Base-by-base conservation (phyloP, 2,888 invertebrate genomes). In the Eustalomyia histrio region DNA sequence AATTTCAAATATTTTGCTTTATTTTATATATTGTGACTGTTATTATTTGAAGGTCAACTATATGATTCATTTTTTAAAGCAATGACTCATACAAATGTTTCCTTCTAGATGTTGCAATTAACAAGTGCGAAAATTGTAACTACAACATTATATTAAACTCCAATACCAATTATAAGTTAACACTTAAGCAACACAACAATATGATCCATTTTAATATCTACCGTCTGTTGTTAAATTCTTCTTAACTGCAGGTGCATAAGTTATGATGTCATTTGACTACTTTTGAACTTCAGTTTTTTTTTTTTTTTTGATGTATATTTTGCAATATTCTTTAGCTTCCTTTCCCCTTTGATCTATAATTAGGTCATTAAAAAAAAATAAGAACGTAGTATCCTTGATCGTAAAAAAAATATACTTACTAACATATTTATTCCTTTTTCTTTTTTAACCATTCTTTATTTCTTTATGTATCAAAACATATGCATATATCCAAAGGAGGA, bases 341-440 rank as follows among this genome's bases (percentile, higher is more conserved):
- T n/a, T 29, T 57, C 18, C 18, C 16, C n/a, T 52, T 75, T 74
- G 74, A 71, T 81, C 79, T 82, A 79, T 82, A 79, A 79, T 79
- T 79, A 82, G 82, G 82, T 82, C 79, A 82, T 78, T 76, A 76
- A 72, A 61, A 17, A 53, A 68, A 63, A 76, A 63, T n/a, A n/a
- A 14, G 43, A 63, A 74, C 53, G 50, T 67, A 8, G 65, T 79
- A 79, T 79, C 79, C 78, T 82, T 82, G 82, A 78, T 78, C 75
- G 71, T 68, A 55, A 67, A 67, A 53, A n/a, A 53, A 67, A 29
- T 29, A 29, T 29, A 50, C 80, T 64, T 73, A 76, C 73, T 76
- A 72, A 80, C 76, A 80, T 17, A 80, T 71, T 67, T 80, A 72
- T 72, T 52, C 16, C 43, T n/a, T 43, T 63, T 16, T 80, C 24